A percentile compares a stretch with the other conserved stretches of the same genome.
These are phyloP conservation scores for Biston stratarius DNA, from an alignment of 2,888 invertebrate genomes.

Conservation along the genomic window DNA sequence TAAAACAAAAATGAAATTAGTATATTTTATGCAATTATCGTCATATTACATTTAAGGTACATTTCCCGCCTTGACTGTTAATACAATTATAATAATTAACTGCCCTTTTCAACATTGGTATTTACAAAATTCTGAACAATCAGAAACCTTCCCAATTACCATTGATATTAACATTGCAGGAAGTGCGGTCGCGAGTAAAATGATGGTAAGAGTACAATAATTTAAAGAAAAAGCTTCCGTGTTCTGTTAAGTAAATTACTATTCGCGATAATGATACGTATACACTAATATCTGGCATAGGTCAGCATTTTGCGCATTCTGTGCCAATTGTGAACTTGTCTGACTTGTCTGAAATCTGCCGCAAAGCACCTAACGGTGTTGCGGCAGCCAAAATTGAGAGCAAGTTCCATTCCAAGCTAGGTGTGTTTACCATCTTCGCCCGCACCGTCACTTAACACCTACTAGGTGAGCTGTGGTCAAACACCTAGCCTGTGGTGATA, in stretches of 20 bases:
- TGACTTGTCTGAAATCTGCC: background rate
- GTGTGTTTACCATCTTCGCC: no score
- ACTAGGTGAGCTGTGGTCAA: no score
- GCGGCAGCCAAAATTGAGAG: no score
- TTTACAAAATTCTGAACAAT: conserved; percentile 13
- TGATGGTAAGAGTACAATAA: conserved; percentile 24
- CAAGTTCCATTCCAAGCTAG: no score
- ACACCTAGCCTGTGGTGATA: no score
- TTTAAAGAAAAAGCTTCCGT: conserved; percentile 21
- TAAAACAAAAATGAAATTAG: no score
- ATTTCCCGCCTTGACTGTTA: background rate
- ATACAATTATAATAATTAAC: conserved; percentile 2
- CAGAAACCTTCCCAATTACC: conserved; percentile 9
- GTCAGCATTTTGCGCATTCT: background rate
- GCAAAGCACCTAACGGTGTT: no score
- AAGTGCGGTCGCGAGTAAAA: conserved; percentile 14
- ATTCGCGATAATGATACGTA: conserved; percentile 11
- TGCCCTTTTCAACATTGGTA: conserved; percentile 14
- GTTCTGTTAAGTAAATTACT: conserved; percentile 17
- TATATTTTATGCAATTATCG: no score
- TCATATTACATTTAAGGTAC: background rate
- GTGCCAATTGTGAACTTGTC: background rate
- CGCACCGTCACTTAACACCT: no score
- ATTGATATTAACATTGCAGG: conserved; percentile 30
- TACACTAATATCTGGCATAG: background rate